Evolutionary conservation across 2,797 vertebrate species (phyloP).

Genomic region (Rhabdomys pumilio): DNA sequence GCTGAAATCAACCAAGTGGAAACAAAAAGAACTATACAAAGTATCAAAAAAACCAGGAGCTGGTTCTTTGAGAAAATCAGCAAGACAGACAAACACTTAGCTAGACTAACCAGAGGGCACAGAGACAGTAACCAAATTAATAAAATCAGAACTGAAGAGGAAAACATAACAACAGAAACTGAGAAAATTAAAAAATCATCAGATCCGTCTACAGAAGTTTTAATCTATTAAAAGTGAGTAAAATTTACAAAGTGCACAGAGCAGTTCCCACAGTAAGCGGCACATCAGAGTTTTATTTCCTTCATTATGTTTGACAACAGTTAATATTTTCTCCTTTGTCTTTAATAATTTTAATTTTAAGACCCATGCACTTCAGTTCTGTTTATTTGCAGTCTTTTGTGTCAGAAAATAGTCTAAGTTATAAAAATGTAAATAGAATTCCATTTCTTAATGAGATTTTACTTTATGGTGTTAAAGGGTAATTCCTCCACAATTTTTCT

Average conservation of each 20-base stretch:
- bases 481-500: not conserved
- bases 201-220: not conserved
- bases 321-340: not conserved
- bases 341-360: constrained; percentile 14
- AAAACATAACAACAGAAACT: too few relatives aligned
- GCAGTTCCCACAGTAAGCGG: not conserved
- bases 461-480: not conserved
- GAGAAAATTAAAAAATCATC: too few relatives aligned
- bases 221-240: not conserved
- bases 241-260: not conserved
- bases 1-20: too few relatives aligned
- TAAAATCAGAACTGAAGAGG: too few relatives aligned
- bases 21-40: too few relatives aligned
- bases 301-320: not conserved
- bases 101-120: too few relatives aligned
- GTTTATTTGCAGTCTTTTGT: not conserved
- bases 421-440: not conserved
- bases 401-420: not conserved
- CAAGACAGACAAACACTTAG: too few relatives aligned
- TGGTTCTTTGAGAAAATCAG: too few relatives aligned
- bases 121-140: too few relatives aligned
- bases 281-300: not conserved
- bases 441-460: not conserved
- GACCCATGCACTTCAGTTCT: not conserved
- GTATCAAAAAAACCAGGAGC: too few relatives aligned